A percentile compares a stretch with the other conserved stretches of the same genome.
These are phyloP conservation scores for Hycleus cichorii DNA, from an alignment of 1,140 invertebrate genomes.

Conservation along the genomic window DNA sequence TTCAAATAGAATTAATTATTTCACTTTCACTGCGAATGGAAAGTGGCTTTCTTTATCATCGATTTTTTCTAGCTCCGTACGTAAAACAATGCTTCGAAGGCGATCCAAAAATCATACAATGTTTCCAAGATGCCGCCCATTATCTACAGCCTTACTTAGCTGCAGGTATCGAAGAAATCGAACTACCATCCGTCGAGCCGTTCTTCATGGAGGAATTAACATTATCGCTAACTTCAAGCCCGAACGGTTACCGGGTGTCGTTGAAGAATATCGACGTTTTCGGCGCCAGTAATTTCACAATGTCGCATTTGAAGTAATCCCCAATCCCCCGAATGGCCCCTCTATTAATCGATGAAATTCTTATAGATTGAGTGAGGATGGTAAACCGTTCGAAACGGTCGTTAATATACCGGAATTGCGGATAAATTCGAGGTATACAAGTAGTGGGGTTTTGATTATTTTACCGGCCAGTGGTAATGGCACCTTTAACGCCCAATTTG, in stretches of 20 bases:
- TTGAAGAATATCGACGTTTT: constrained; percentile 59
- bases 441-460: constrained; percentile 61
- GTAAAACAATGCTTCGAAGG: constrained; percentile 59
- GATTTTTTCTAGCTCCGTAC: constrained; percentile 53
- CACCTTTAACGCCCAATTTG: constrained; percentile 59
- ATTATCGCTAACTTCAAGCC: constrained; percentile 59
- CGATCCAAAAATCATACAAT: constrained; percentile 56
- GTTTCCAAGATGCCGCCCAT: constrained; percentile 53
- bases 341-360: too few relatives aligned
- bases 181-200: constrained; percentile 61
- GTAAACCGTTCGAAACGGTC: constrained; percentile 57
- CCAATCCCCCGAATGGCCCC: not conserved
- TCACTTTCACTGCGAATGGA: too few relatives aligned
- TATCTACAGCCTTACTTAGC: constrained; percentile 58
- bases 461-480: constrained; percentile 64
- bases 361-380: constrained; percentile 45
- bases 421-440: constrained; percentile 62
- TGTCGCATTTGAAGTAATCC: constrained; percentile 53
- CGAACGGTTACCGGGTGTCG: constrained; percentile 62
- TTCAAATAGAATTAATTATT: too few relatives aligned
- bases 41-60: too few relatives aligned
- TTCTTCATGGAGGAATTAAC: constrained; percentile 63
- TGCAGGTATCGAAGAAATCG: constrained; percentile 60
- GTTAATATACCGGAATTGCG: constrained; percentile 58
- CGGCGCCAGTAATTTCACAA: constrained; percentile 62